Evolutionary conservation across 2,113 vertebrate species (phyloP), one percentile per base, ranked within the genome.

Genomic region (Hystrix cristata): DNA sequence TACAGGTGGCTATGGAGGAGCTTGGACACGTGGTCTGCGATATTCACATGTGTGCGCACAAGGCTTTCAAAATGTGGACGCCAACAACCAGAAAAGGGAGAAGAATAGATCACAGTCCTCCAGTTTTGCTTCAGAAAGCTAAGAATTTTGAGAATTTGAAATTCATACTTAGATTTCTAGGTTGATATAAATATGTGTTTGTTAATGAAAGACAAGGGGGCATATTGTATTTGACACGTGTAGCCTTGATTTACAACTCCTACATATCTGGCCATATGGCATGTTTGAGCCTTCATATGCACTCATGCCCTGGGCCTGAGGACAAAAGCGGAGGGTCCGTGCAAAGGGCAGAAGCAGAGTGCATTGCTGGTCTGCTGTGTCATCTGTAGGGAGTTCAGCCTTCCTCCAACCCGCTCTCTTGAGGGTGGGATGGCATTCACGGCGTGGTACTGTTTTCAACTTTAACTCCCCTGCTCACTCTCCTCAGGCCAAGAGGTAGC

Each of bases 141-240:
- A 57, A 96, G 67, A 51, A 94, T 90, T 76, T 74, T 85, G 38
- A 76, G 29, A 46, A 85, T 72, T 93, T 69, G 79, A 95, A 94
- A 92, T 84, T 87, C 69, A 90, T 81, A 72, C 31, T 84, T 90
- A 62, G 71, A 34, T 95, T 94, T 93, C 48, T 15, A 92, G 71
- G 55, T 82, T 71, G 34, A 72, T 80, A 16, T 60, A 82, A 91
- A 95, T 31, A 43, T 86, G 15, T 84, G 60, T 87, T 72, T 97
- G 43, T 87, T 83, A 80, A 48, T 71, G 84, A 83, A 89, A 23
- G n/a, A 92, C 48, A 57, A 84, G 29, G 46, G 10, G 84, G 27
- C 59, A 90, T 57, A 92, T 57, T 95, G 38, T 74, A 79, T 83
- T 59, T 95, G 72, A 87, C 53, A 84, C 82, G 91, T 87, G 64